Conservation (phyloP, 2,888 invertebrate species). For the Colletes collaris region DNA sequence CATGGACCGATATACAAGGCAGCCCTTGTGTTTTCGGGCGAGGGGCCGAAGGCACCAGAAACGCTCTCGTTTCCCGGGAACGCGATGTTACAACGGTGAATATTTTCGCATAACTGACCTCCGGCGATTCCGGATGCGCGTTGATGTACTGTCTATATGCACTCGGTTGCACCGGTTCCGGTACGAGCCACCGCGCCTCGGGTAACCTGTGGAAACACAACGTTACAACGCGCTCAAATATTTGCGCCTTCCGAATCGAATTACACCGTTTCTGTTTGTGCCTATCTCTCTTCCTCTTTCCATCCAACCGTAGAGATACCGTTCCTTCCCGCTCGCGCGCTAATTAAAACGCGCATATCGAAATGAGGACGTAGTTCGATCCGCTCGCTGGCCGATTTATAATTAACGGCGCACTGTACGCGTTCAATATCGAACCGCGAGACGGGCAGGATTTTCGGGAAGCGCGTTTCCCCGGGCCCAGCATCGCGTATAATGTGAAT, state of each 20-base stretch:
- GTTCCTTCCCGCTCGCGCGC: slow-evolving; percentile 34
- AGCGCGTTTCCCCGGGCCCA: not conserved
- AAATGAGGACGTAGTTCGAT: slow-evolving; percentile 28
- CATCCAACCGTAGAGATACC: slow-evolving; percentile 18
- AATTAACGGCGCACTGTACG: slow-evolving; percentile 34
- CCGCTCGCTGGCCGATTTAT: slow-evolving; percentile 33
- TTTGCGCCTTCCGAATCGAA: slow-evolving; percentile 67
- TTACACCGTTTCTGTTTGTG: slow-evolving; percentile 59
- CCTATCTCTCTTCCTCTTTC: not conserved
- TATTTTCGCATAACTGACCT: slow-evolving; percentile 70
- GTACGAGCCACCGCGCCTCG: slow-evolving; percentile 48
- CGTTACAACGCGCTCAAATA: slow-evolving; percentile 68
- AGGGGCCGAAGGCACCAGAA: not conserved
- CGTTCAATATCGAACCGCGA: slow-evolving; percentile 30
- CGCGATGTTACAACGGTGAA: slow-evolving; percentile 54
- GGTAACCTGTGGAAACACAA: slow-evolving; percentile 51
- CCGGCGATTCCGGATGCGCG: slow-evolving; percentile 62
- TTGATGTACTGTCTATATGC: slow-evolving; percentile 55
- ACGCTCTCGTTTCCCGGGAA: slow-evolving; percentile 38
- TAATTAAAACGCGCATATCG: slow-evolving; percentile 65
- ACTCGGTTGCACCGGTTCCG: slow-evolving; percentile 56
- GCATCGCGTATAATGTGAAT: slow-evolving; percentile 14
- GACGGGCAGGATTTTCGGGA: not conserved
- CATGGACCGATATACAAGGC: slow-evolving; percentile 18
- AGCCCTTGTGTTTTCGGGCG: slow-evolving; percentile 22